Evolutionary conservation across 2,888 invertebrate species (phyloP), one percentile per base, ranked within the genome.

Genomic region (Tubulanus polymorphus): DNA sequence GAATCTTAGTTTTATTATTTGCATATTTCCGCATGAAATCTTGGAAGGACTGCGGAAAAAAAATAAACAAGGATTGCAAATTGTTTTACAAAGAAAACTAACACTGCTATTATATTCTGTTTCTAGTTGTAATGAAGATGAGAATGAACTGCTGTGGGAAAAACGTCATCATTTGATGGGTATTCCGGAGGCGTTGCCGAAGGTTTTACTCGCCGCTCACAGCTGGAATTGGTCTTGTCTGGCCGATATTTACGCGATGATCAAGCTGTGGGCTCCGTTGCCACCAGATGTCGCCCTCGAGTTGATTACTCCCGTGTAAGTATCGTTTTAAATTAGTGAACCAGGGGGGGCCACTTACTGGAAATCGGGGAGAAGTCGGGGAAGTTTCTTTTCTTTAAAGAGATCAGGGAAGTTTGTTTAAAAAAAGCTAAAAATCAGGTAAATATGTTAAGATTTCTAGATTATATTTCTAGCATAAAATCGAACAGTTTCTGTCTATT

Each of bases 261-360:
- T 99, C n/a, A 83, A 86, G 41, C 85, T 87, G n/a, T 99, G 97
- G 95, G 83, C 63, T 0, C 86, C 88, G 2, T 83, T 96, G 30
- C 86, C 88, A 53, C 92, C 95, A 0, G 84, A 93, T 56, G 90
- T 93, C 80, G 92, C 96, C 1, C 83, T 99, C 70, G 92, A 96
- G 76, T 81, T 99, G 53, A 83, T 99, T 53, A 80, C 97, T 62
- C 96, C 97, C 27, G 90, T 92, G 91, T 92, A 81, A 80, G 80
- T 74, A 53, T 20, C 8, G 20, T 32, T 26, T 2, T 6, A 8
- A 12, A 25, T 54, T 32, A 15, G n/a, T n/a, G n/a, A n/a, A n/a
- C n/a, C n/a, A n/a, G n/a, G n/a, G n/a, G n/a, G n/a, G n/a, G n/a
- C n/a, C n/a, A n/a, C n/a, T n/a, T n/a, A n/a, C n/a, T n/a, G n/a